Percentiles rank a stretch among this genome's conserved stretches.
phyloP scores from a whole-genome alignment of 2,113 vertebrate genomes.

The Cebus imitator region DNA sequence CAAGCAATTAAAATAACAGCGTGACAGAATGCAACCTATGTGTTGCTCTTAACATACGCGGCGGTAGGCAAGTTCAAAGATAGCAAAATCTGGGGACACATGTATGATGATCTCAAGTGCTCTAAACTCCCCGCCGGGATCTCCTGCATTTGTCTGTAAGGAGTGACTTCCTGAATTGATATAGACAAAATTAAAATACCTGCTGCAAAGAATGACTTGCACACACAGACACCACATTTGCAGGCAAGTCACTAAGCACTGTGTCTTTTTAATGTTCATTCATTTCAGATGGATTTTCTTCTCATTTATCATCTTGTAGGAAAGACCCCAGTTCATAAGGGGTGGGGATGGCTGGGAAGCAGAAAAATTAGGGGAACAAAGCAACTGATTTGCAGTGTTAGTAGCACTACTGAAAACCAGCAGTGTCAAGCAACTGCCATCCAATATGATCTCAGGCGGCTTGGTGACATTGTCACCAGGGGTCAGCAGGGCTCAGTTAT shows the following conservation, averaged over 20 bases:
- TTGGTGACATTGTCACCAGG: fast-evolving
- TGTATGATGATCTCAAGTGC: fast-evolving
- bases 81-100: fast-evolving
- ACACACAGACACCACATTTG: not conserved
- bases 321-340: not conserved
- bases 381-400: not conserved
- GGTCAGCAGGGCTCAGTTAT: fast-evolving
- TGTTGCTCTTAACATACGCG: not conserved
- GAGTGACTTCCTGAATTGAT: not conserved
- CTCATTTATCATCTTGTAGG: not conserved
- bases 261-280: not conserved
- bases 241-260: not conserved
- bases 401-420: not conserved
- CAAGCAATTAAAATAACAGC: not conserved
- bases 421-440: not conserved
- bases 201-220: not conserved
- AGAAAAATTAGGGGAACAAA: not conserved
- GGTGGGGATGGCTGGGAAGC: no score
- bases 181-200: not conserved
- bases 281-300: not conserved
- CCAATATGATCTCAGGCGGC: fast-evolving
- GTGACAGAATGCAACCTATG: fast-evolving
- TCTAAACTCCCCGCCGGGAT: not conserved
- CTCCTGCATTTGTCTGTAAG: not conserved
- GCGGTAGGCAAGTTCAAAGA: not conserved